Evolutionary conservation across 2,113 vertebrate species (phyloP), one percentile per base, ranked within the genome.

Genomic region (Procavia capensis): DNA sequence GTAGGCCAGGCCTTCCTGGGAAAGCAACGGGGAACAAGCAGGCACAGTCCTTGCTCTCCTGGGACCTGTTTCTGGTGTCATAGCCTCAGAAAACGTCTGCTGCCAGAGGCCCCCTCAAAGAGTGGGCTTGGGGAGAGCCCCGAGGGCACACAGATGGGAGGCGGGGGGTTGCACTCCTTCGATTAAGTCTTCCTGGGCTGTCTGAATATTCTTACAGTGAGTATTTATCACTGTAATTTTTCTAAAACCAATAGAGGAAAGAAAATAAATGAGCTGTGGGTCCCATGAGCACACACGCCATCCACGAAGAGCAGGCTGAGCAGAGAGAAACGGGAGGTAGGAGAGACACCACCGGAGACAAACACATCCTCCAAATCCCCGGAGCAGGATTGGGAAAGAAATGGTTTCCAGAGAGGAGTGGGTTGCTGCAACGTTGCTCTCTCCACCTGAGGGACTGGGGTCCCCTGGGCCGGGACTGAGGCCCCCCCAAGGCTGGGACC

Each of bases 201-300:
- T 59, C 74, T 41, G 85, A 94, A 66, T 83, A 54, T 68, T 91
- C 68, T 85, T 78, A 66, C 34, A 68, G 8, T 68, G 75, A 70
- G 63, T 66, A 95, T 93, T 96, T 80, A 70, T 86, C 95, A 87
- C 31, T 90, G 47, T n/a, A 89, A 90, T 63, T 91, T 93, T 90
- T 47, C 27, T 66, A 92, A 93, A 95, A 75, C 80, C n/a, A 84
- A 25, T 5, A 86, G 68, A 83, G 75, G 31, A 90, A 91, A 89
- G n/a, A 89, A 93, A 84, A 92, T 84, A 90, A 93, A 76, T 63
- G 68, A 79, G 68, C n/a, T 34, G 6, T 3, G 7, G 45, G 29
- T 70, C 14, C 74, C 1, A 45, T 4, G 10, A 57, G 70, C 92
- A 47, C 80, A 82, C 24, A 82, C 14, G 43, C 45, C 63, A 80